Evolutionary conservation across 2,797 vertebrate species (phyloP).

Genomic region (Oryzias sinensis): DNA sequence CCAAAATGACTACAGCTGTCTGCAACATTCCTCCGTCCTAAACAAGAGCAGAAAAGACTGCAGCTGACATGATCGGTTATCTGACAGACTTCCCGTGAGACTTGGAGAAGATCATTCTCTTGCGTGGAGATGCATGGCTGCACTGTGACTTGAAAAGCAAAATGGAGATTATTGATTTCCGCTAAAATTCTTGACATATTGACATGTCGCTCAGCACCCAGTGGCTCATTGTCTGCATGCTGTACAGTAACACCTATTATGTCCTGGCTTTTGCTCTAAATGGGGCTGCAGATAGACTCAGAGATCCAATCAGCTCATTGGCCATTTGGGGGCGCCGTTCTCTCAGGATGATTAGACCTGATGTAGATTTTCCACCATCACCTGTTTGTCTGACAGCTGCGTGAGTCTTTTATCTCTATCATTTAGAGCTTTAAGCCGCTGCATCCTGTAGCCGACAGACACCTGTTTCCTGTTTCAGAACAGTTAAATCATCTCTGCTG

Average conservation of each 20-base stretch:
- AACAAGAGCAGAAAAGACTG: no score
- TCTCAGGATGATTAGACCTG: conserved; percentile 24
- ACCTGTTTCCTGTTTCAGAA: not conserved
- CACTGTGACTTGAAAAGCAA: not conserved
- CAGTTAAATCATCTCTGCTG: not conserved
- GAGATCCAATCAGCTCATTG: conserved; percentile 30
- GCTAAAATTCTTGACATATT: no score
- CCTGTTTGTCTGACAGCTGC: conserved; percentile 9
- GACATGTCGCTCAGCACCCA: no score
- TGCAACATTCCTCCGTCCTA: no score
- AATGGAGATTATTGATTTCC: no score
- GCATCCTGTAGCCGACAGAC: conserved; percentile 1
- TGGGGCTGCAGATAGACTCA: conserved; percentile 15
- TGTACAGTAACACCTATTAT: conserved; percentile 8
- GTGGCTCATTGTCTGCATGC: not conserved
- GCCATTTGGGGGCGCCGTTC: conserved; percentile 28
- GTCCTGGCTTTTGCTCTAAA: conserved; percentile 7
- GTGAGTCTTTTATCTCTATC: conserved; percentile 9
- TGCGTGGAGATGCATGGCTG: not conserved
- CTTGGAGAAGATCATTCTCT: no score
- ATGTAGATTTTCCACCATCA: conserved; percentile 22
- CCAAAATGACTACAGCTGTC: no score
- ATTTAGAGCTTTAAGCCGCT: conserved; percentile 19
- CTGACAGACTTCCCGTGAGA: no score
- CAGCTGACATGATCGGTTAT: no score